phyloP scores from a whole-genome alignment of 92 coral and sea anemone species.

The Parazoanthus swiftii region DNA sequence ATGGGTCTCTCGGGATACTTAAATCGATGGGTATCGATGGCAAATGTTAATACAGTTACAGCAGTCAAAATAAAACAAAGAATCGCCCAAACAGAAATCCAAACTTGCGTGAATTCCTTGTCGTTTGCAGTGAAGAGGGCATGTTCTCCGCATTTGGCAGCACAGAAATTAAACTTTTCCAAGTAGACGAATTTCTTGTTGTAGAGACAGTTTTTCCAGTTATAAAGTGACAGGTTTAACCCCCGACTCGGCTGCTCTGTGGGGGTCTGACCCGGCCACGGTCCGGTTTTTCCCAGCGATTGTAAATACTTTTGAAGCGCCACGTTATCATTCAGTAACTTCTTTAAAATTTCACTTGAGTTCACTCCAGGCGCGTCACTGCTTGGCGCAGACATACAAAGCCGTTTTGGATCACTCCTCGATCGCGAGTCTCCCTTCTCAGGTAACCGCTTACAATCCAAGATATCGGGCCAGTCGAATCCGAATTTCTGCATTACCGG shows the following conservation, averaged over 20 bases:
- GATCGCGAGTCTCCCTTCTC: conserved; percentile 65
- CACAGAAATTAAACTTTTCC: conserved; percentile 71
- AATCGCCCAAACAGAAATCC: conserved; percentile 95
- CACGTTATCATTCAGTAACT: conserved; percentile 44
- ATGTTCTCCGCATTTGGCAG: conserved; percentile 77
- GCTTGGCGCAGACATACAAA: conserved; percentile 79
- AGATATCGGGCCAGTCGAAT: conserved; percentile 89
- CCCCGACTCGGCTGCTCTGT: conserved; percentile 38
- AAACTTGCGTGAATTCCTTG: conserved; percentile 80
- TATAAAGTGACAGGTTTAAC: conserved; percentile 28
- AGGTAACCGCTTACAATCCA: conserved; percentile 80
- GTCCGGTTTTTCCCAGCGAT: conserved; percentile 47
- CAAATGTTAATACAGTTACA: conserved; percentile 87
- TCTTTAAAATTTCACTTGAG: conserved; percentile 63
- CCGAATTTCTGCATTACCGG: conserved; percentile 87
- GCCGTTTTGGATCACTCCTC: conserved; percentile 62
- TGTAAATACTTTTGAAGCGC: conserved; percentile 66
- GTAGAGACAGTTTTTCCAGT: conserved; percentile 68
- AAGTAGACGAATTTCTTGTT: conserved; percentile 66
- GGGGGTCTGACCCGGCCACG: conserved; percentile 30
- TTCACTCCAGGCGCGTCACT: conserved; percentile 63
- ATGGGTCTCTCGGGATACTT: conserved; percentile 99
- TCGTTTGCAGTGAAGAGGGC: conserved; percentile 70
- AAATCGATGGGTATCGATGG: conserved; percentile 88
- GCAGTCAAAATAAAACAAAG: conserved; percentile 91